These are phyloP conservation scores for Sapayoa aenigma DNA, from an alignment of 2,113 vertebrate species.

Conservation along the genomic window DNA sequence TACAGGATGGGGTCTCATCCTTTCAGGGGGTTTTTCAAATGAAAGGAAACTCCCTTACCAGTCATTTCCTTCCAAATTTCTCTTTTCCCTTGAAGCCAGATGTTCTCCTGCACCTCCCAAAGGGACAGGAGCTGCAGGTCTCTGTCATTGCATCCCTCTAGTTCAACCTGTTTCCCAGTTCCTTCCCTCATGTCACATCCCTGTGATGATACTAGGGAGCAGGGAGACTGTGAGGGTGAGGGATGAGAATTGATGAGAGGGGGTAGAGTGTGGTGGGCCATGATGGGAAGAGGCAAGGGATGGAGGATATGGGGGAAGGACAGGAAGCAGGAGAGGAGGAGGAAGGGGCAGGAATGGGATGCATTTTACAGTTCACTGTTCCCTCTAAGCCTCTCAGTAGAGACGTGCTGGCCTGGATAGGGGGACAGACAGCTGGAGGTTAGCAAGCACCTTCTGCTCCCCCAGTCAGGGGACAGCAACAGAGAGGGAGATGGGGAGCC, in stretches of 20 bases:
- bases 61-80: neutral
- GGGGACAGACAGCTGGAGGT: neutral
- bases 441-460: neutral
- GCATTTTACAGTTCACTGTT: neutral
- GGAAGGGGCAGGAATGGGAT: neutral
- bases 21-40: neutral
- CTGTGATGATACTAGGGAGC: neutral
- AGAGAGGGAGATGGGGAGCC: neutral
- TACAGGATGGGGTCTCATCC: neutral
- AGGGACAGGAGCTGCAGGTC: neutral
- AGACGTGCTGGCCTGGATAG: neutral
- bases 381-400: neutral
- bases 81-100: neutral
- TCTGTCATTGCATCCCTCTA: neutral
- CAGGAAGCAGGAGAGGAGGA: neutral
- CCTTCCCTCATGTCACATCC: neutral
- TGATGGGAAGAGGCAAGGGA: neutral
- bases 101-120: neutral
- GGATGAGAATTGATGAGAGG: neutral
- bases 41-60: neutral
- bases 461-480: neutral
- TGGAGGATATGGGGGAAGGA: neutral
- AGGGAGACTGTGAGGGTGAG: neutral
- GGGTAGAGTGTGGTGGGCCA: rapidly evolving
- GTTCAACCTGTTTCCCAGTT: neutral